Base-by-base conservation (phyloP, 1,140 invertebrate species). In the Sitophilus oryzae region DNA sequence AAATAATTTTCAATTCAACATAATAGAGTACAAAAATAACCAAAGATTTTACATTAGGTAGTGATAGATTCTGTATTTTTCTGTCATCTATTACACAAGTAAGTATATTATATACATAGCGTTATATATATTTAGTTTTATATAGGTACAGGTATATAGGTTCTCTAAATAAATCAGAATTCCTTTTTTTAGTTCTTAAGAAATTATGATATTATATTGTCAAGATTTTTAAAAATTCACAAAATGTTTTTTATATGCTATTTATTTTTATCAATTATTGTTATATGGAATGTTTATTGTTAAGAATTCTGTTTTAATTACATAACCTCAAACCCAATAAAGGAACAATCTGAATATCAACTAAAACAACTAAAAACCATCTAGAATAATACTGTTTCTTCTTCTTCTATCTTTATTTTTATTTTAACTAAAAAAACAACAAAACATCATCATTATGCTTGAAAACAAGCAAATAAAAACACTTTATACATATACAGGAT, bases 21-120 rank as follows among this genome's bases (percentile, higher is more conserved):
- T 40, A 49, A 56, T 41, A 49, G 43, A 43, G 46, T 56, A 56
- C 53, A 56, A 56, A 56, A 56, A 22, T 52, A 52, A 44, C 41
- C 20, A 52, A 52, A 52, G 38, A 37, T 16, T 22, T 38, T 46
- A 46, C 44, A 46, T n/a, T n/a, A n/a, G n/a, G n/a, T n/a, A 46
- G 23, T 18, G n/a, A 46, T 46, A 46, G 19, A 10, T 34, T 15
- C 19, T 30, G 1, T 46, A 18, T 44, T 44, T 44, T 25, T 15
- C n/a, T 21, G 22, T 2, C 18, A n/a, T 44, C 25, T 46, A 46
- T 8, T 42, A 42, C 15, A 4, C 9, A 46, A 30, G 20, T 19
- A 25, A 46, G 30, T 11, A 30, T 5, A 30, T 11, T 30, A 30
- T 30, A 6, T 30, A 30, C 25, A 30, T 30, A 30, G 25, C 25